These are phyloP conservation scores for Eueremaeus valkanovi DNA, from an alignment of 2,888 invertebrate species.

Conservation along the genomic window DNA sequence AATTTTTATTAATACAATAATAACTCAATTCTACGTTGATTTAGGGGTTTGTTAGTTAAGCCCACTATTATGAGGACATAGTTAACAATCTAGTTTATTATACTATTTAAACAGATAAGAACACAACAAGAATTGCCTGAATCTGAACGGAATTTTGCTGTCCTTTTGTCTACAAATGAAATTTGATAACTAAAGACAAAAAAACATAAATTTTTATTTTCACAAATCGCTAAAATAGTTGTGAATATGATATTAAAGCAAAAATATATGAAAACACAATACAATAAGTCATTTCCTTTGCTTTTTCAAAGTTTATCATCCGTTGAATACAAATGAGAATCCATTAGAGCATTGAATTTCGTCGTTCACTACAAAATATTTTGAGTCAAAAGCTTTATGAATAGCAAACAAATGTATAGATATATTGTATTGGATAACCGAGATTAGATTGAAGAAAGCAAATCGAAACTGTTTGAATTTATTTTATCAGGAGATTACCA, in stretches of 20 bases:
- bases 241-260: background rate
- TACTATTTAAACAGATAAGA: too few species aligned
- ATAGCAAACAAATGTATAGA: background rate
- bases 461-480: background rate
- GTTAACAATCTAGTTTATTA: too few species aligned
- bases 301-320: constrained; percentile 9
- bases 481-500: background rate
- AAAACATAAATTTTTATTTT: background rate
- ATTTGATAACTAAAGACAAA: background rate
- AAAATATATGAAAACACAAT: constrained; percentile 6
- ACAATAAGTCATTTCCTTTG: background rate
- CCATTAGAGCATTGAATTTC: constrained; percentile 16
- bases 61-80: too few species aligned
- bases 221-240: background rate
- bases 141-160: too few species aligned
- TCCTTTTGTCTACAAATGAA: background rate
- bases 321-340: constrained; percentile 13
- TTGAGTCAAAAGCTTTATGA: background rate
- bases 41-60: too few species aligned
- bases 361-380: background rate
- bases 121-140: too few species aligned
- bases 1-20: too few species aligned
- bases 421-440: background rate
- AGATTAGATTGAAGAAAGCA: background rate
- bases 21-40: too few species aligned